These are phyloP conservation scores for Oplegnathus fasciatus DNA, from an alignment of 2,113 vertebrate species.

Conservation along the genomic window DNA sequence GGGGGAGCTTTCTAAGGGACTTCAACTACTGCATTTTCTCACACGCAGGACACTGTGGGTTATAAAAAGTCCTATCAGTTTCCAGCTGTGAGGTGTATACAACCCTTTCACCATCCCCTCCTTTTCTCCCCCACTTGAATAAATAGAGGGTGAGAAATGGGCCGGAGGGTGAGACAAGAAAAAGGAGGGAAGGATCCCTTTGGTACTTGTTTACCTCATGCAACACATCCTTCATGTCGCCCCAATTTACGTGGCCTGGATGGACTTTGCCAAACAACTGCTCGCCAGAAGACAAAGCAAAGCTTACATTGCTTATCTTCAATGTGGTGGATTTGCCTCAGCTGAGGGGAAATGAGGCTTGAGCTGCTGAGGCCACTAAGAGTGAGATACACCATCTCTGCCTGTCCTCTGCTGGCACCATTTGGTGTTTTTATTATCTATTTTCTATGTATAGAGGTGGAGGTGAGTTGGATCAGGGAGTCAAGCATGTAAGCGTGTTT, in stretches of 20 bases:
- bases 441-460: conserved; percentile 1
- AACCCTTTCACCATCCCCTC: conserved; percentile 71
- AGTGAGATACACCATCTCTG: conserved; percentile 15
- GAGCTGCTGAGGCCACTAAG: conserved; percentile 24
- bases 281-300: conserved; percentile 28
- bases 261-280: conserved; percentile 56
- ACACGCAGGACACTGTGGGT: conserved; percentile 67
- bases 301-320: conserved; percentile 44
- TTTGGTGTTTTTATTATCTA: conserved; percentile 23
- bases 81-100: conserved; percentile 83
- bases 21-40: conserved; percentile 71
- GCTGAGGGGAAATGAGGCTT: conserved; percentile 38
- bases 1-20: conserved; percentile 53
- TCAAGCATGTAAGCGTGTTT: neutral
- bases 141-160: conserved; percentile 78
- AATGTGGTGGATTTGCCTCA: conserved; percentile 27
- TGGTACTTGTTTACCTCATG: conserved; percentile 71
- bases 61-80: conserved; percentile 76
- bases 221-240: conserved; percentile 67
- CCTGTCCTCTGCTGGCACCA: neutral
- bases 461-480: neutral
- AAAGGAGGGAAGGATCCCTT: conserved; percentile 56
- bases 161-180: conserved; percentile 56
- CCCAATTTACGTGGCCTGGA: conserved; percentile 62
- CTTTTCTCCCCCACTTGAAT: conserved; percentile 76